phyloP scores from a whole-genome alignment of 2,888 invertebrate genomes.

The Nasonovia ribisnigri region DNA sequence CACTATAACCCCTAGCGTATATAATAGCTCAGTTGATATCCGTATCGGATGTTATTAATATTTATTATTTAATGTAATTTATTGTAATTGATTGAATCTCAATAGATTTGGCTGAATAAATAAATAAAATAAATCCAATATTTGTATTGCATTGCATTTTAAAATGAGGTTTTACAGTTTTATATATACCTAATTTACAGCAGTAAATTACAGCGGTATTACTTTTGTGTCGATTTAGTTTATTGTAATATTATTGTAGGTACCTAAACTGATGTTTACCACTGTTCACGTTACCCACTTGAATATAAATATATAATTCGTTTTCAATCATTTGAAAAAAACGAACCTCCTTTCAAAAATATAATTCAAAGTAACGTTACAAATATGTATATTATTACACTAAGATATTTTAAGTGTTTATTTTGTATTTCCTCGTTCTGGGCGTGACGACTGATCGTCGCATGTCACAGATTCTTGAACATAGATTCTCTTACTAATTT shows the following conservation, averaged over 20 bases:
- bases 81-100: too few species aligned
- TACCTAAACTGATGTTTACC: neutral
- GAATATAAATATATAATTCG: neutral
- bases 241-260: neutral
- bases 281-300: too few species aligned
- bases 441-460: slow-evolving; percentile 27
- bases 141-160: neutral
- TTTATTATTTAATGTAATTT: too few species aligned
- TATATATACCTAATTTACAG: neutral
- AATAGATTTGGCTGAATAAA: too few species aligned
- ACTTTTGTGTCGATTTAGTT: neutral
- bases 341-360: neutral
- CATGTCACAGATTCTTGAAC: slow-evolving; percentile 36
- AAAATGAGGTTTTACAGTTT: neutral
- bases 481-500: slow-evolving; percentile 18
- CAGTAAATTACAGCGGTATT: neutral
- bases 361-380: slow-evolving; percentile 5
- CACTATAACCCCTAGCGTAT: too few species aligned
- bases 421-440: neutral
- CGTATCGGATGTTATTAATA: too few species aligned
- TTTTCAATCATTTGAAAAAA: neutral
- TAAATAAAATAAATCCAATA: too few species aligned
- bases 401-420: neutral
- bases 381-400: neutral
- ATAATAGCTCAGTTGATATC: too few species aligned